phyloP scores from a whole-genome alignment of 2,888 invertebrate species.

The Perithous albicinctus region DNA sequence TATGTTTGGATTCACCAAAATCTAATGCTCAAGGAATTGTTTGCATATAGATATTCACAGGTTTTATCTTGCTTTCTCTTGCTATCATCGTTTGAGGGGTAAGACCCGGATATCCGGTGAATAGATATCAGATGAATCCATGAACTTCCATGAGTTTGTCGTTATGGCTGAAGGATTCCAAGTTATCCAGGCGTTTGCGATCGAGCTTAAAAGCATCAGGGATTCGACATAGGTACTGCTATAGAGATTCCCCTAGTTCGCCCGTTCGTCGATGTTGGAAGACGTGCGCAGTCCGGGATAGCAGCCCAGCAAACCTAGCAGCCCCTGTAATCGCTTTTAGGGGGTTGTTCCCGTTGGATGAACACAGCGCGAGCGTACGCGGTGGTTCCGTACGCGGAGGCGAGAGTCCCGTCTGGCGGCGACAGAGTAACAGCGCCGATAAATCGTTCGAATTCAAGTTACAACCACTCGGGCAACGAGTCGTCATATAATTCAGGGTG shows the following conservation, averaged over 20 bases:
- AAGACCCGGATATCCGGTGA: constrained; percentile 21
- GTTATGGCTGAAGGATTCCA: constrained; percentile 30
- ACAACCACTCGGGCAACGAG: constrained; percentile 75
- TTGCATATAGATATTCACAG: not conserved
- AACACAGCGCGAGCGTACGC: constrained; percentile 71
- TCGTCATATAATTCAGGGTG: constrained; percentile 78
- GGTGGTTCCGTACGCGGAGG: constrained; percentile 39
- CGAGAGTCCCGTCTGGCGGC: constrained; percentile 75
- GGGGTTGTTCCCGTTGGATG: constrained; percentile 75
- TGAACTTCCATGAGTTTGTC: constrained; percentile 30
- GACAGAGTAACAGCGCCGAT: constrained; percentile 79
- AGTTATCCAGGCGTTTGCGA: constrained; percentile 15
- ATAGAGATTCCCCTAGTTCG: constrained; percentile 27
- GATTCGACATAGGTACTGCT: constrained; percentile 23
- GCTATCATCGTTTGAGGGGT: not conserved
- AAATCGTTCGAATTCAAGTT: constrained; percentile 80
- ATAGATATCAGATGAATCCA: constrained; percentile 15
- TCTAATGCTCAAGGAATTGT: no score
- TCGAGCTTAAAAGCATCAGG: constrained; percentile 28
- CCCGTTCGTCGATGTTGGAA: constrained; percentile 42
- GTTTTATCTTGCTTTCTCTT: no score
- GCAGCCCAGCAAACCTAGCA: constrained; percentile 48
- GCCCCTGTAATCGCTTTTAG: constrained; percentile 66
- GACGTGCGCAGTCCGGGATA: constrained; percentile 21
- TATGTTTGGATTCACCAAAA: no score